Evolutionary conservation across 2,888 invertebrate genomes (phyloP), one percentile per base, ranked within the genome.

Genomic region (Ceraclea dissimilis): DNA sequence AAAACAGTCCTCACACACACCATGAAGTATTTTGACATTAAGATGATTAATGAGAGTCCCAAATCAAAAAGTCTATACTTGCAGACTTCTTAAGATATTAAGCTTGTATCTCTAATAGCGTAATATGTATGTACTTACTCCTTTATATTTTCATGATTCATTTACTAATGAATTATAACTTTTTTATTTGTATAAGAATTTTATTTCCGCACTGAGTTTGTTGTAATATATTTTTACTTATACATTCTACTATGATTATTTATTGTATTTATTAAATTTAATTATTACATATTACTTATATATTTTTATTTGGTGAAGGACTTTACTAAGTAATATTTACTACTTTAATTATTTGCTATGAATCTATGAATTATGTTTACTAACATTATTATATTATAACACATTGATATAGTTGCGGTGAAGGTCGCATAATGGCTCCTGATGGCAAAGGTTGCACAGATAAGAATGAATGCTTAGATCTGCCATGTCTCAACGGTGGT

Each of bases 371-470:
- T 26, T 6, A 26, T 26, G 26, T 26, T 43, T 43, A 46, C 22
- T 31, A 50, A 53, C 51, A 39, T 8, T 39, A 13, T 39, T 39
- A 13, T 39, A 13, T 39, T 39, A 13, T 43, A 26, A 26, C 10
- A 26, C 10, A 53, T 48, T 52, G 71, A 55, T 72, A 69, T 70
- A 94, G 94, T 76, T 95, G 94, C 80, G 93, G 93, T 69, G 92
- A 93, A 79, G 94, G 94, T 74, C 87, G 89, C 73, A 82, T 92
- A 70, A 87, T 91, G 76, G 89, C 93, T 60, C 84, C 88, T 64
- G 93, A 94, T 76, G 86, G 86, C 69, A 93, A 93, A 75, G 90
- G 90, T 71, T 95, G 95, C 79, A 88, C 88, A 78, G 94, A 95
- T 80, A 91, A 92, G 77, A 92, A 95, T 79, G 95, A 95, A 75